phyloP scores from a whole-genome alignment of 2,797 vertebrate species.

The Mormyrops boulengeri region DNA sequence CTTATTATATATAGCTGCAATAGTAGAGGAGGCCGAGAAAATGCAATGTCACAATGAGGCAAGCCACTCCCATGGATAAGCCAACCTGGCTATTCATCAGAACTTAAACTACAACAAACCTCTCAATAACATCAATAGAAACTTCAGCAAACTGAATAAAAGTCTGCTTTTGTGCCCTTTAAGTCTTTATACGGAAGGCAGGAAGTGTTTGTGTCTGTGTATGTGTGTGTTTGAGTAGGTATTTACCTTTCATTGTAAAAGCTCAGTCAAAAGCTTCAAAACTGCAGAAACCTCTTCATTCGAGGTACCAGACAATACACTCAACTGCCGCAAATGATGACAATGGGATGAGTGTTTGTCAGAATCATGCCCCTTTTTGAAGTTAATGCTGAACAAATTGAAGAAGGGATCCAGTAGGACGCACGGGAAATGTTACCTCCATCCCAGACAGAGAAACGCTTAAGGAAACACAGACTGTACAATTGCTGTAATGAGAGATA shows the following conservation, averaged over 20 bases:
- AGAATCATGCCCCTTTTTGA: slow-evolving; percentile 27
- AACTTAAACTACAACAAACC: background rate
- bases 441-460: slow-evolving; percentile 46
- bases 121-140: background rate
- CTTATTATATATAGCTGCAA: background rate
- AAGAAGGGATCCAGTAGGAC: slow-evolving; percentile 41
- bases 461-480: slow-evolving; percentile 43
- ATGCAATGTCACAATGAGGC: background rate
- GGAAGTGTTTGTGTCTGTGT: slow-evolving; percentile 8
- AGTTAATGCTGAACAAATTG: slow-evolving; percentile 30
- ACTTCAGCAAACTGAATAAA: background rate
- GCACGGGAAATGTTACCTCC: slow-evolving; percentile 38
- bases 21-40: background rate
- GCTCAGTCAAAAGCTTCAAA: slow-evolving; percentile 28
- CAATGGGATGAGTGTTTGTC: slow-evolving; percentile 25
- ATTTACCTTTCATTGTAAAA: slow-evolving; percentile 25
- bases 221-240: background rate
- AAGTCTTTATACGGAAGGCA: background rate
- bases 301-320: slow-evolving; percentile 17
- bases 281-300: slow-evolving; percentile 31
- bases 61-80: background rate
- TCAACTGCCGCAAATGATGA: slow-evolving; percentile 31
- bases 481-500: slow-evolving; percentile 38
- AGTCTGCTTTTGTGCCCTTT: background rate
- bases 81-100: background rate